Evolutionary conservation across 2,888 invertebrate genomes (phyloP), one percentile per base, ranked within the genome.

Genomic region (Xestia xanthographa): DNA sequence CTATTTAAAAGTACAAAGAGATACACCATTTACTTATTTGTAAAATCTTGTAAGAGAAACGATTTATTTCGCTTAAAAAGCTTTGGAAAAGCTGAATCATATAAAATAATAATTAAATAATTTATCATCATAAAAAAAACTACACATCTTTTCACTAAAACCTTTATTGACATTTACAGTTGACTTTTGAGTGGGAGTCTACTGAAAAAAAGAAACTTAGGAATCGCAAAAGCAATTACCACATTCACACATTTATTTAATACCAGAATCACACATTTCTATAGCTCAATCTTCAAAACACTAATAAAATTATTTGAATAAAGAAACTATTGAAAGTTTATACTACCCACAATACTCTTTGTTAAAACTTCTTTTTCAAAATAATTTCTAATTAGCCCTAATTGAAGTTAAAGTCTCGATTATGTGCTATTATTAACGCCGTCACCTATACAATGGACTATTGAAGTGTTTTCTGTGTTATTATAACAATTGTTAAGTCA

Each of bases 381-480:
- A 74, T 53, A 63, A 53, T 86, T 72, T 86, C 38, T 45, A 50
- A 48, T 53, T n/a, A 14, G 2, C 65, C 26, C n/a, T 68, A 58
- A 74, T 74, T 86, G 34, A 29, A 71, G 70, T 26, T 41, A 66
- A 73, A 60, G 62, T n/a, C 45, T 50, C 66, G 53, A 69, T 69
- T 53, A 74, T 41, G 50, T 53, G 56, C n/a, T 79, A 74, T 79
- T 83, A 83, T 86, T 72, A 86, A 66, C 62, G 20, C 0, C n/a
- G 14, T n/a, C 65, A 83, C 62, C 68, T 71, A 50, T 65, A 72
- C 45, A 83, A 78, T 72, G 53, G 68, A 38, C 71, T 48, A 53
- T 63, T 79, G 41, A 72, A 83, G 38, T 62, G 50, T 58, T 74
- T 82, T 68, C 53, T 43, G n/a, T 48, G 69, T 20, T 85, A 65